Evolutionary conservation across 2,797 vertebrate genomes (phyloP), one percentile per base, ranked within the genome.

Genomic region (Chlorospingus flavigularis): DNA sequence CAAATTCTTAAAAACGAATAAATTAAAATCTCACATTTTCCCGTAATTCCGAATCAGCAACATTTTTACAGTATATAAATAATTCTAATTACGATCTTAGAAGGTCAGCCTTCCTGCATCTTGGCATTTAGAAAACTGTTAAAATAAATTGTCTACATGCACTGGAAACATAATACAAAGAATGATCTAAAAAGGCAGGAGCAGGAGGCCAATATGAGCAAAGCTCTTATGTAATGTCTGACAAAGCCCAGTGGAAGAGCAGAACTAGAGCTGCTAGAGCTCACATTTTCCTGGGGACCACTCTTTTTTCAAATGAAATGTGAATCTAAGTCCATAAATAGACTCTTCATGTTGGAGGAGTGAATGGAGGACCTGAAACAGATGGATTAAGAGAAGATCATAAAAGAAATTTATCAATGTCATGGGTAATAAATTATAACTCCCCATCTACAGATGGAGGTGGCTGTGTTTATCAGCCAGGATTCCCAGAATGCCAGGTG

Each of bases 71-170:
- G 95, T 95, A 96, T 94, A 97, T 98, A 97, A 97, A 97, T 98
- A 98, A 98, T 98, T 96, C 86, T 97, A 98, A 98, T 97, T 96
- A 96, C 61, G 68, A 76, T 96, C 93, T 95, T 95, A 92, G 95
- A 98, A 96, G 86, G 92, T 96, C 98, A 98, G 95, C 86, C 96
- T 97, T 96, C 88, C 92, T 97, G 97, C 88, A 71, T 92, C 92
- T 93, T 97, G 92, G 93, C 96, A 97, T 98, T 97, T 79, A 96
- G 96, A 97, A 96, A 97, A 97, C 96, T 61, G 94, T 97, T 95
- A 96, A 97, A 97, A 97, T 96, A 96, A 97, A 97, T 97, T 97
- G 98, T 97, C 96, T 97, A 76, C 96, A 97, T 97, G 97, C 72
- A 94, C 95, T 94, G 74, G 95, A 97, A 98, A 96, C 28, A 61